phyloP scores from a whole-genome alignment of 2,797 vertebrate genomes.

The Artibeus jamaicensis region DNA sequence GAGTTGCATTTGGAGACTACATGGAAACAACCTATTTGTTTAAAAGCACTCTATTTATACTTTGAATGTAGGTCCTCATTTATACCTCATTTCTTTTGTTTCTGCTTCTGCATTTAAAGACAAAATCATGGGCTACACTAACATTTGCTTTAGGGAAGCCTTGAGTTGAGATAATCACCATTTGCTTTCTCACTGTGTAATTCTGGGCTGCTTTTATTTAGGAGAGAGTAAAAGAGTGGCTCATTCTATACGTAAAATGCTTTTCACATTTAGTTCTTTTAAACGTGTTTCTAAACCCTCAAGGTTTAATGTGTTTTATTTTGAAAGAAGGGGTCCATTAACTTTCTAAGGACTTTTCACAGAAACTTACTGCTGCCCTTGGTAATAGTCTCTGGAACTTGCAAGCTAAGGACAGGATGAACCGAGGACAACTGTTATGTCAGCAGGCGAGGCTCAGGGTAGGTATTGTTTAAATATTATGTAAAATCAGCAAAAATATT shows the following conservation, averaged over 20 bases:
- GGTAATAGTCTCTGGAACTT: neutral
- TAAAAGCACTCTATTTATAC: neutral
- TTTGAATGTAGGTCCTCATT: neutral
- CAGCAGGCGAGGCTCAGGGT: neutral
- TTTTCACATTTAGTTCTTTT: constrained; percentile 43
- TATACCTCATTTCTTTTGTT: neutral
- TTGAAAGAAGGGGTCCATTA: constrained; percentile 51
- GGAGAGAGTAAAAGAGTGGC: constrained; percentile 10
- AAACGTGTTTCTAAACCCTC: constrained; percentile 37
- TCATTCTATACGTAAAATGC: neutral
- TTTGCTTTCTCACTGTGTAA: constrained; percentile 26
- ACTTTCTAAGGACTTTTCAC: constrained; percentile 44
- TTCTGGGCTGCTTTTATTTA: constrained; percentile 29
- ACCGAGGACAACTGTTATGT: neutral
- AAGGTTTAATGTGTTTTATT: constrained; percentile 45
- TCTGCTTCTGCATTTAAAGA: constrained; percentile 26
- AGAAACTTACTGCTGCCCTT: neutral
- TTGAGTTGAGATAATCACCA: constrained; percentile 5
- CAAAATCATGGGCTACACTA: neutral
- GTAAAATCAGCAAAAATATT: neutral
- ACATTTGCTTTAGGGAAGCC: neutral
- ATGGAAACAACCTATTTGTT: neutral
- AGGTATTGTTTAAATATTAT: neutral
- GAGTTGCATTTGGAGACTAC: neutral
- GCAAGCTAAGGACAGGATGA: neutral